These are phyloP conservation scores for Actias luna DNA, from an alignment of 2,888 invertebrate species.

Conservation along the genomic window DNA sequence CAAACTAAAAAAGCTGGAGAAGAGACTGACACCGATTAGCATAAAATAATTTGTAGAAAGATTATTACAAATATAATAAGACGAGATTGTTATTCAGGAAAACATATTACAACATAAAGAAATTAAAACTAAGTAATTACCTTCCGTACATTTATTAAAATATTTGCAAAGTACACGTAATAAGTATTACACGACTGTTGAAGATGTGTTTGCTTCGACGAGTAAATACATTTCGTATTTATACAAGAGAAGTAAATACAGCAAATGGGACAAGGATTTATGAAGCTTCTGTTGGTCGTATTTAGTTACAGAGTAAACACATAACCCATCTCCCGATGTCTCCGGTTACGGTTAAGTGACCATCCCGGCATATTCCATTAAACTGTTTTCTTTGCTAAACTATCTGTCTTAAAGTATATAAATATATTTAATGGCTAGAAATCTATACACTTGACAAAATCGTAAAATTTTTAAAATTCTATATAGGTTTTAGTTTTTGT, in stretches of 20 bases:
- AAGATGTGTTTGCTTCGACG: neutral
- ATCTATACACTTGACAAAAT: too few species aligned
- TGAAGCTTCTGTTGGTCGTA: conserved; percentile 64
- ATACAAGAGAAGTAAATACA: conserved; percentile 54
- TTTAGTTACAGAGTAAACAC: conserved; percentile 70
- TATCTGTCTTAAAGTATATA: conserved; percentile 51
- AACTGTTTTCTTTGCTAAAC: conserved; percentile 75
- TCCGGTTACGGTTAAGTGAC: conserved; percentile 77
- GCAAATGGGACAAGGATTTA: conserved; percentile 56
- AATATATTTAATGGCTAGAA: conserved; percentile 40
- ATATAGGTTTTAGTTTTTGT: too few species aligned
- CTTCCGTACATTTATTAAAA: neutral
- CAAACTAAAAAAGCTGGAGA: too few species aligned
- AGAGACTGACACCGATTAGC: too few species aligned
- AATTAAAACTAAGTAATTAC: neutral
- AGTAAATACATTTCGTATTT: conserved; percentile 35
- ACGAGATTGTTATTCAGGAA: too few species aligned
- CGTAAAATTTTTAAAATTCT: too few species aligned
- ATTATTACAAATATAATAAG: too few species aligned
- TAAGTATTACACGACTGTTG: neutral
- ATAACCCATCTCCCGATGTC: conserved; percentile 66
- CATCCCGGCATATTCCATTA: conserved; percentile 71
- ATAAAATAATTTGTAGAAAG: too few species aligned
- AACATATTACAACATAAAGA: too few species aligned
- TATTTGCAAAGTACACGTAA: neutral